Evolutionary conservation across 2,888 invertebrate genomes (phyloP), one percentile per base, ranked within the genome.

Genomic region (Noctua pronuba): DNA sequence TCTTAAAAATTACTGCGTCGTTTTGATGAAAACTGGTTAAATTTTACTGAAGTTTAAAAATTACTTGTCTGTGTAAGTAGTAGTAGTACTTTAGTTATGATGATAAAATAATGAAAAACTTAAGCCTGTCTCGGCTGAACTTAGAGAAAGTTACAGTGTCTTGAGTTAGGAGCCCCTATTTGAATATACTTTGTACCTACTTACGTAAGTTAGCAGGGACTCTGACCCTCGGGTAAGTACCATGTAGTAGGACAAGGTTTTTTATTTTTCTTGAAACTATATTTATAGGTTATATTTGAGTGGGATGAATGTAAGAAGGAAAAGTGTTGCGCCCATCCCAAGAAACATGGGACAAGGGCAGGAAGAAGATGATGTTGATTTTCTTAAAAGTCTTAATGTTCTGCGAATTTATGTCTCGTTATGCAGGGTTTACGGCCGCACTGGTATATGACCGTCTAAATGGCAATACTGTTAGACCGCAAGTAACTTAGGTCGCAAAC

Each of bases 71-170:
- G 28, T 18, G 18, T 28, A n/a, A n/a, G n/a, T n/a, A 31, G 8
- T 65, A 41, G n/a, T 38, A 62, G 62, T n/a, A 11, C 4, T 82
- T 49, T 5, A 65, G 35, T 52, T 67, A 2, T 58, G 28, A 79
- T 84, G 49, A 49, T 58, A 73, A 85, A 80, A 80, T 62, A 68
- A 73, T 52, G 49, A 78, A 79, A 66, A 80, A 67, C 52, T 28
- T 11, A 67, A 80, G 35, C 28, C 62, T 49, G 46, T 55, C 38
- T 28, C 16, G 10, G 55, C 13, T n/a, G 46, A 80, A 62, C 72
- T 80, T 60, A 55, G 1, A n/a, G 31, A 73, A 80, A 85, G 75
- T 67, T 84, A 67, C 82, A 82, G 35, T 58, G 38, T 75, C 60
- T 46, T 35, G 49, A 71, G 66, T 70, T 69, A 66, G 75, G 52